Evolutionary conservation across 2,113 vertebrate genomes (phyloP).

Genomic region (Sinocyclocheilus anshuiensis): DNA sequence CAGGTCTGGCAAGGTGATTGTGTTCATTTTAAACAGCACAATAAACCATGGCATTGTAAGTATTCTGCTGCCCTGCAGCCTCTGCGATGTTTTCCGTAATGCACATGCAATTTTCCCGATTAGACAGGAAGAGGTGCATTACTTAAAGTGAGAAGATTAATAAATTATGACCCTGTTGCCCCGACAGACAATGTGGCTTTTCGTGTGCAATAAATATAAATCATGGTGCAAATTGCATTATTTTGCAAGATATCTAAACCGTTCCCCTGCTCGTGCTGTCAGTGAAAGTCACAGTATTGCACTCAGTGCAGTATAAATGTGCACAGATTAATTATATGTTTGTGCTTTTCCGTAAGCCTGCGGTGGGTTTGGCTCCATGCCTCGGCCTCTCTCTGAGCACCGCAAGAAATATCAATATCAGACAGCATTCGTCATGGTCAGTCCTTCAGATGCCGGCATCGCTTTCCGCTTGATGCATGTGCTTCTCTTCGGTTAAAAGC

Average conservation of each 20-base stretch:
- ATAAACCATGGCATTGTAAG: background rate
- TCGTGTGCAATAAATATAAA: conserved; percentile 9
- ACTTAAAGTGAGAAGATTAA: conserved; percentile 30
- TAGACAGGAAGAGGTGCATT: conserved; percentile 4
- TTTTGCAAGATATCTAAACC: conserved; percentile 27
- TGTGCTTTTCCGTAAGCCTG: conserved; percentile 12
- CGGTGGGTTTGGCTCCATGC: background rate
- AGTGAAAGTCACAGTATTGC: background rate
- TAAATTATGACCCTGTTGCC: conserved; percentile 24
- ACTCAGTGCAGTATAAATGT: conserved; percentile 13
- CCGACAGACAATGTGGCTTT: background rate
- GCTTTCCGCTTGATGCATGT: conserved; percentile 26
- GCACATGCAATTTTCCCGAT: conserved; percentile 4
- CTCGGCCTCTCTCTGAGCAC: background rate
- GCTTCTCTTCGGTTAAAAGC: background rate
- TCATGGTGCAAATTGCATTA: conserved; percentile 16
- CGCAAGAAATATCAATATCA: conserved; percentile 26
- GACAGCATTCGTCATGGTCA: conserved; percentile 1
- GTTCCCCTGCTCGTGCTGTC: background rate
- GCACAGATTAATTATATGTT: conserved; percentile 29
- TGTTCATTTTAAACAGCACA: background rate
- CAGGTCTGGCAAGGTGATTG: conserved; percentile 13
- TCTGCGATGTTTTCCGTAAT: conserved; percentile 15
- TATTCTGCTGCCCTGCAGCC: background rate
- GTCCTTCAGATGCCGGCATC: background rate